Conservation (phyloP, 2,888 invertebrate species). For the Drosophila fungiperda region DNA sequence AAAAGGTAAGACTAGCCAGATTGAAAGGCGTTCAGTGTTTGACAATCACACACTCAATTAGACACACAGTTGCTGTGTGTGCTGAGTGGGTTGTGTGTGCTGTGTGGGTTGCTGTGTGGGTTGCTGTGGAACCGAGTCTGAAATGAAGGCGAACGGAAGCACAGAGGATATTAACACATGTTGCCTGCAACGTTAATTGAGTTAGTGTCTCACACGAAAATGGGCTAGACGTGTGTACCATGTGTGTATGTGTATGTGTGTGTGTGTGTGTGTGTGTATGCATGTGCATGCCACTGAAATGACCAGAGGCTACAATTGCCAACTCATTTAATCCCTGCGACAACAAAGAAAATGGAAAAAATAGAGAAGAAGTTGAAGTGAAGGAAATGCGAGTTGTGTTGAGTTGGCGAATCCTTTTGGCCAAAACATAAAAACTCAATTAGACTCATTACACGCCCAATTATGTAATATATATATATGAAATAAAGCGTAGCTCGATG, state of each 20-base stretch:
- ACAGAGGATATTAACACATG: constrained; percentile 84
- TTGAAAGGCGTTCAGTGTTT: neutral
- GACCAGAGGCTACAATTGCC: constrained; percentile 80
- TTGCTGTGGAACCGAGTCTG: neutral
- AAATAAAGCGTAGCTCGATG: constrained; percentile 60
- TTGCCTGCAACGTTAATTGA: constrained; percentile 81
- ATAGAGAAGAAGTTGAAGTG: neutral
- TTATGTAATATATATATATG: constrained; percentile 74
- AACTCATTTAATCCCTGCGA: constrained; percentile 32
- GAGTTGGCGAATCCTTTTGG: constrained; percentile 44
- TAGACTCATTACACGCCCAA: constrained; percentile 85
- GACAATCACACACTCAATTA: constrained; percentile 39
- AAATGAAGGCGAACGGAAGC: constrained; percentile 65
- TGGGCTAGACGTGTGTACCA: constrained; percentile 61
- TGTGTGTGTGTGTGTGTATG: too few relatives aligned
- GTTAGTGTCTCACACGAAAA: constrained; percentile 73
- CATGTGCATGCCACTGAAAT: constrained; percentile 67
- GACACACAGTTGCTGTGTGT: constrained; percentile 11
- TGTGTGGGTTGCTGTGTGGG: neutral
- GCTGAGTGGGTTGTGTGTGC: neutral
- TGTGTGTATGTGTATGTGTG: too few relatives aligned
- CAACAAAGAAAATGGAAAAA: constrained; percentile 5
- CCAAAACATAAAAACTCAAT: constrained; percentile 84
- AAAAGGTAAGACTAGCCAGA: neutral
- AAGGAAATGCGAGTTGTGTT: constrained; percentile 7